These are phyloP conservation scores for Ephialtes manifestator DNA, from an alignment of 2,888 invertebrate species.

Conservation along the genomic window DNA sequence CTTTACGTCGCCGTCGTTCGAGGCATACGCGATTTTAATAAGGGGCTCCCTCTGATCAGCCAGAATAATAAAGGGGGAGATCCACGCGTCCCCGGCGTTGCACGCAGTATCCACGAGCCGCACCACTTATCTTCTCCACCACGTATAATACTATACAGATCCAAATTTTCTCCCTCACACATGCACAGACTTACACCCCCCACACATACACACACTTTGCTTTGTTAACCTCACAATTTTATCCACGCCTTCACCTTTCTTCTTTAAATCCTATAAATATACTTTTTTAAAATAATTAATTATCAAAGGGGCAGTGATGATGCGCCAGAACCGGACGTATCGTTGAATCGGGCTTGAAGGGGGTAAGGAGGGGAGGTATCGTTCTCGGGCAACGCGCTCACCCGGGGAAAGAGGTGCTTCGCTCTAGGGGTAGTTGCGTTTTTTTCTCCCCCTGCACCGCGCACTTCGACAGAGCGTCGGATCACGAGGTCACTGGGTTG, in stretches of 20 bases:
- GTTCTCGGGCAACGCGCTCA: constrained; percentile 64
- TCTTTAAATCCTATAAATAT: neutral
- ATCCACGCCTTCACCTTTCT: neutral
- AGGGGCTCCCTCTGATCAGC: constrained; percentile 85
- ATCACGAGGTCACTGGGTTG: constrained; percentile 73
- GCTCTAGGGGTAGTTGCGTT: constrained; percentile 67
- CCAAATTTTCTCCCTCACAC: constrained; percentile 6
- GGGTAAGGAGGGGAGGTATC: neutral
- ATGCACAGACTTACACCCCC: neutral
- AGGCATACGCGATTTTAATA: constrained; percentile 85
- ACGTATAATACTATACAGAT: neutral
- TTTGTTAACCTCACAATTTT: neutral
- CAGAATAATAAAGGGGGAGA: constrained; percentile 77
- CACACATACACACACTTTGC: constrained; percentile 22
- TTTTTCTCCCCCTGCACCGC: constrained; percentile 62
- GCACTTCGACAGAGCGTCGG: constrained; percentile 66
- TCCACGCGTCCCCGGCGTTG: constrained; percentile 70
- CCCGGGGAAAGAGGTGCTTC: constrained; percentile 64
- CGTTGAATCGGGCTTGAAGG: constrained; percentile 41
- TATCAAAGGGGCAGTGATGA: constrained; percentile 37
- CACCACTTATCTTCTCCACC: constrained; percentile 17
- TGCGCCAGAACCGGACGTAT: constrained; percentile 50
- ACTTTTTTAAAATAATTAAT: constrained; percentile 5
- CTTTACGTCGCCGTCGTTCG: constrained; percentile 83
- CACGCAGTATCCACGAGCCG: constrained; percentile 59